Evolutionary conservation across 2,888 invertebrate species (phyloP), one percentile per base, ranked within the genome.

Genomic region (Pandemis heparana): DNA sequence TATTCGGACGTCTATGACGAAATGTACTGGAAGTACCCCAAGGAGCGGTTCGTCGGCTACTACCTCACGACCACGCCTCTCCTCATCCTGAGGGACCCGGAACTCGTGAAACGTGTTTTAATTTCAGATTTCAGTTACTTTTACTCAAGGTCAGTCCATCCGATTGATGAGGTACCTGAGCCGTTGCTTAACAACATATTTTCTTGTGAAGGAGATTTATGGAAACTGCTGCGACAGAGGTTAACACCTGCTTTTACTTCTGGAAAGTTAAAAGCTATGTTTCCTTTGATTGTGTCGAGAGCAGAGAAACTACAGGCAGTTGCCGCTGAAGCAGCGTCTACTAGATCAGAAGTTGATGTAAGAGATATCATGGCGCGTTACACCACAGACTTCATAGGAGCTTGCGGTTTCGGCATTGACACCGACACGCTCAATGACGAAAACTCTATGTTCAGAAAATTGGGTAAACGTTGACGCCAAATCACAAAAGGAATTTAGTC

Each of bases 211-310:
- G 80, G 80, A 5, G 80, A 81, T 18, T 48, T 71, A 4, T 79
- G 79, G 79, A 79, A 61, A 46, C 41, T 75, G 10, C 64, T 79
- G n/a, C 66, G 79, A 8, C 68, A 76, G 32, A 74, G 72, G 41
- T 46, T 79, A 16, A 71, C 73, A n/a, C 77, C 81, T 0, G 77
- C 80, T 0, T 82, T 80, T 48, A 77, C 78, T 4, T 77, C 76
- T 8, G 79, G 78, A 2, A 82, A 82, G 59, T 74, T 81, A 14
- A 80, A 78, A 56, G 79, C 76, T 1, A 82, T 82, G 82, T 81
- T 80, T 66, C 81, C 80, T 1, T 65, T 82, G 41, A 77, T 82
- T 5, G 56, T 75, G 7, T 77, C 77, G 16, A 77, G 80, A 46
- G 80, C 80, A 10, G 70, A 76, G n/a, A 74, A 68, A 32, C 66